Evolutionary conservation across 2,888 invertebrate genomes (phyloP).

Genomic region (Psylliodes chrysocephalus): DNA sequence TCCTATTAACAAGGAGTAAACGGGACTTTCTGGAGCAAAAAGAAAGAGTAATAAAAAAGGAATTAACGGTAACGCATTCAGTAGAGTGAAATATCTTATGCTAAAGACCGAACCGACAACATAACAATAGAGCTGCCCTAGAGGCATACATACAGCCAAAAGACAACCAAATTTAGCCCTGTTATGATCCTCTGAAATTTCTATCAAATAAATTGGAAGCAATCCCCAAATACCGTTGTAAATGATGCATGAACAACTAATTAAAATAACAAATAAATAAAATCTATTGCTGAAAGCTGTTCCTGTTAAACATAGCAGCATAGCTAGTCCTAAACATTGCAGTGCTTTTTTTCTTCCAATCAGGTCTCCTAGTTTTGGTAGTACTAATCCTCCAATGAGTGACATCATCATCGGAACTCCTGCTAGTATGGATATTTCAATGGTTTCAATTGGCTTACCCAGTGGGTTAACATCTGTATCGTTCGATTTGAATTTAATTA

Average conservation of each 20-base stretch:
- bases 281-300: conserved; percentile 35
- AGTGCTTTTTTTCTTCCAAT: conserved; percentile 74
- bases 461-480: conserved; percentile 4
- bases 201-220: conserved; percentile 11
- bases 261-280: neutral
- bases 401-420: conserved; percentile 38
- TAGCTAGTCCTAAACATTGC: conserved; percentile 71
- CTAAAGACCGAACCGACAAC: conserved; percentile 15
- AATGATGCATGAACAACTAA: neutral
- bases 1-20: neutral
- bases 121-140: conserved; percentile 18
- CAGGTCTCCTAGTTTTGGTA: conserved; percentile 31
- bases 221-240: neutral
- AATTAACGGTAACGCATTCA: neutral
- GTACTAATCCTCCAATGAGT: conserved; percentile 35
- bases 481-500: conserved; percentile 7
- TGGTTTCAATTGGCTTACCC: conserved; percentile 18
- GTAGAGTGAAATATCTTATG: conserved; percentile 21
- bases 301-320: conserved; percentile 64
- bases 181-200: conserved; percentile 26
- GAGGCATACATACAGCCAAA: neutral
- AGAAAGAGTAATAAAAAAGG: conserved; percentile 3
- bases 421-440: conserved; percentile 42
- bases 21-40: conserved; percentile 15
- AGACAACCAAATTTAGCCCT: conserved; percentile 21